A percentile compares a stretch with the other conserved stretches of the same genome.
These are phyloP conservation scores for Pyrgilauda ruficollis DNA, from an alignment of 2,113 vertebrate species.

Conservation along the genomic window DNA sequence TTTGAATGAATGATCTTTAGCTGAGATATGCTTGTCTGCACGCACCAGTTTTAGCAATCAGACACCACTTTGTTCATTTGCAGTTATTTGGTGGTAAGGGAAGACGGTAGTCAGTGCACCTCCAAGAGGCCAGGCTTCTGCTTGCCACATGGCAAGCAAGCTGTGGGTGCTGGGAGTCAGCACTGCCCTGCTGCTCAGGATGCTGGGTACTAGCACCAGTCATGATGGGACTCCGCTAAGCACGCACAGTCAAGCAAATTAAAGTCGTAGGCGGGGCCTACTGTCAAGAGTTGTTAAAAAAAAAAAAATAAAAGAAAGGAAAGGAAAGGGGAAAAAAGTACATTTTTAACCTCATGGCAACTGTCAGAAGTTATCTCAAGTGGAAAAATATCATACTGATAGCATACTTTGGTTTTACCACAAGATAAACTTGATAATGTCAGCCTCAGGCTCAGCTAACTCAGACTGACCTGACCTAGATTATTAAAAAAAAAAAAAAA, in stretches of 20 bases:
- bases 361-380: constrained; percentile 45
- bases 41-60: neutral
- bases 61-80: neutral
- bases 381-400: constrained; percentile 39
- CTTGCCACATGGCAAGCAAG: neutral
- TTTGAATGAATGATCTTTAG: neutral
- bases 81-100: neutral
- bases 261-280: neutral
- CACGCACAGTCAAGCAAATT: accelerated
- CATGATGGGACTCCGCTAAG: neutral
- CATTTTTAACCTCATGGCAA: constrained; percentile 36
- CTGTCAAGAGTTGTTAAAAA: neutral
- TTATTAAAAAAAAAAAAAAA: neutral
- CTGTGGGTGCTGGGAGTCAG: neutral
- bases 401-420: constrained; percentile 32
- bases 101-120: neutral
- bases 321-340: accelerated
- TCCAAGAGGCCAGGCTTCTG: neutral
- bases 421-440: constrained; percentile 31
- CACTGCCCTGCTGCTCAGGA: neutral
- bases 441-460: constrained; percentile 44
- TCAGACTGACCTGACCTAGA: constrained; percentile 39
- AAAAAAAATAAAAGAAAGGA: neutral
- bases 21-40: neutral
- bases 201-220: neutral